These are phyloP conservation scores for Sesia bembeciformis DNA, from an alignment of 2,888 invertebrate genomes.

Conservation along the genomic window DNA sequence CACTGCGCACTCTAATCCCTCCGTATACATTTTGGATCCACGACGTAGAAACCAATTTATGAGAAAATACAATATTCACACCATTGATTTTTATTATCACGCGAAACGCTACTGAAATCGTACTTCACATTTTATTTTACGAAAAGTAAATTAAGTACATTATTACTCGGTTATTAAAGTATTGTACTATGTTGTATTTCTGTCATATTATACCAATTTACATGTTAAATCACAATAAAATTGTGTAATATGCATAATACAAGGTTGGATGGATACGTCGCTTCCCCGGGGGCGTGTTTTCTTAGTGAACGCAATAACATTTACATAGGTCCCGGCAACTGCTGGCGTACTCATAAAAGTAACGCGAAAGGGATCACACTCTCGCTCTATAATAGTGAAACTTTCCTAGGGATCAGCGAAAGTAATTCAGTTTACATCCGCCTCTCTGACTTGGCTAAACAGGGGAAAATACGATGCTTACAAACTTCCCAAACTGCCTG, in stretches of 20 bases:
- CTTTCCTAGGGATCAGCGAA: conserved; percentile 45
- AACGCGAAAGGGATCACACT: conserved; percentile 55
- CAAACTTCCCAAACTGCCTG: no score
- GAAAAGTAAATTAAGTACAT: no score
- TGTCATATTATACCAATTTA: no score
- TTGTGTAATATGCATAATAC: neutral
- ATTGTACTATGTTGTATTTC: no score
- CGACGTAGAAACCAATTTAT: neutral
- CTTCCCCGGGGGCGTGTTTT: conserved; percentile 24
- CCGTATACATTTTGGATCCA: neutral
- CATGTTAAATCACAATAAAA: neutral
- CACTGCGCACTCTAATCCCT: conserved; percentile 22
- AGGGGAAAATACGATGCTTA: conserved; percentile 5
- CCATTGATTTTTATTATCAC: no score
- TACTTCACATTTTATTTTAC: no score
- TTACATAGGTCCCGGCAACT: conserved; percentile 54
- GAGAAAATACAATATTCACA: neutral
- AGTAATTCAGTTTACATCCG: conserved; percentile 34
- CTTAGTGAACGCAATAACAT: conserved; percentile 56
- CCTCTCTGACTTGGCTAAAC: conserved; percentile 33
- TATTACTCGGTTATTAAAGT: no score
- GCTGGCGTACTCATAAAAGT: conserved; percentile 54
- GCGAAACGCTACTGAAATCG: no score
- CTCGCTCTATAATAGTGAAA: conserved; percentile 47
- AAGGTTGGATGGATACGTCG: neutral